Base-by-base conservation (phyloP, 2,888 invertebrate genomes). In the Drepanosiphum platanoidis region DNA sequence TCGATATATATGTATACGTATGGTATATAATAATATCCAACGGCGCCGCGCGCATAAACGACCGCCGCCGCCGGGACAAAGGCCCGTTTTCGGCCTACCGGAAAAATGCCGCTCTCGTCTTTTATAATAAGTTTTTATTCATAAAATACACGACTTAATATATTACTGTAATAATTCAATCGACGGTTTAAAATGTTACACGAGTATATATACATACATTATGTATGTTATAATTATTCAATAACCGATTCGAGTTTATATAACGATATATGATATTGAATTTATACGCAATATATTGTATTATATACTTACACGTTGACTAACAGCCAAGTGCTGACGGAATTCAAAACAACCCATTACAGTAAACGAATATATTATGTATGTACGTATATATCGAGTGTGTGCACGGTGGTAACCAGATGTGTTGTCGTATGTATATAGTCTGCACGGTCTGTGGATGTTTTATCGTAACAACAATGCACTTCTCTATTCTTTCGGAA, bases 391-490 rank as follows among this genome's bases (percentile, higher is more conserved):
- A 9, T 27, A n/a, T 27, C n/a, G 61, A 32, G 34, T 68, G 34
- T 68, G 32, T 68, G 68, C 13, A 32, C 18, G 61, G 36, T 81
- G 71, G 39, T 58, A 22, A 81, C 81, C 81, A 81, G 81, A 81
- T 81, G 71, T 71, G 36, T 58, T 22, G 34, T 66, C 32, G 18
- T 52, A 13, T 64, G 64, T 64, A 9, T 30, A 3, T 30, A 64
- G 64, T 61, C 61, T 61, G 61, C 11, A 27, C 1, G 27, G 27
- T 61, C 27, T 46, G 46, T 52, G 22, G 18, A 52, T 52, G 52
- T 22, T 78, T 78, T 66, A 46, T 70, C 1, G 30, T 52, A 15
- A 80, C 39, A 46, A 80, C 39, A 68, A 52, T 68, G 52, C 18
- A 52, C 4, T 80, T 34, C 39, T 39, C 22, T 79, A 22, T 39